Conservation (phyloP, 2,888 invertebrate species). For the Lasioglossum calceatum region DNA sequence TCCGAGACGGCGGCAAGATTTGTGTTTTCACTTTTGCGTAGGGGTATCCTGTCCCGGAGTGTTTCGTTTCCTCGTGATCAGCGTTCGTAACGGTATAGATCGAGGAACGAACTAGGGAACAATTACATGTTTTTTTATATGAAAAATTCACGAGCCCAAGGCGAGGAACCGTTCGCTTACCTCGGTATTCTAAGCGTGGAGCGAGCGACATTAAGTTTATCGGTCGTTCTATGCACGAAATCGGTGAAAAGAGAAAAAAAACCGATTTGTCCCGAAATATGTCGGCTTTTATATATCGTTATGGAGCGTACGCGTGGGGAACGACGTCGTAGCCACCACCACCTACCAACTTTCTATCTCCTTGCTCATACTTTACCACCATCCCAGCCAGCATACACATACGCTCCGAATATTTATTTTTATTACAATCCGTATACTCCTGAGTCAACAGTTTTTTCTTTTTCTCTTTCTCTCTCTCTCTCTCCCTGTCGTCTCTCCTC, state of each 20-base stretch:
- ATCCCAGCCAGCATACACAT: conserved; percentile 53
- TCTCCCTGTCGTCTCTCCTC: background rate
- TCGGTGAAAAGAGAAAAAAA: conserved; percentile 71
- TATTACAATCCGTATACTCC: conserved; percentile 75
- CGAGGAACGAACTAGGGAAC: background rate
- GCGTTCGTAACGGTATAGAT: background rate
- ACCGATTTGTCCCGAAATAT: conserved; percentile 75
- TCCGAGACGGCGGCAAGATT: conserved; percentile 80
- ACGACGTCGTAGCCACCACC: conserved; percentile 70
- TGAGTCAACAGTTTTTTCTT: conserved; percentile 79
- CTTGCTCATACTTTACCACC: conserved; percentile 67
- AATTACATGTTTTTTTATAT: conserved; percentile 15
- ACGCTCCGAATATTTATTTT: conserved; percentile 78
- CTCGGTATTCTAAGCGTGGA: conserved; percentile 14
- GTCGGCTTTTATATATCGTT: conserved; percentile 78
- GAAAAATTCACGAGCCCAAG: background rate
- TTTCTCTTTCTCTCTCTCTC: conserved; percentile 19
- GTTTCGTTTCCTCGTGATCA: background rate
- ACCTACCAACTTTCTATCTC: conserved; percentile 65
- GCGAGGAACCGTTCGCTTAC: background rate
- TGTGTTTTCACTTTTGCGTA: conserved; percentile 74
- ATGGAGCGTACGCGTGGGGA: conserved; percentile 73
- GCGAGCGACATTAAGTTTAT: conserved; percentile 64
- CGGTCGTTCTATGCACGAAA: conserved; percentile 67
- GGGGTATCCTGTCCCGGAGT: background rate